Conservation (phyloP, 2,113 vertebrate genomes). For the Upupa epops region DNA sequence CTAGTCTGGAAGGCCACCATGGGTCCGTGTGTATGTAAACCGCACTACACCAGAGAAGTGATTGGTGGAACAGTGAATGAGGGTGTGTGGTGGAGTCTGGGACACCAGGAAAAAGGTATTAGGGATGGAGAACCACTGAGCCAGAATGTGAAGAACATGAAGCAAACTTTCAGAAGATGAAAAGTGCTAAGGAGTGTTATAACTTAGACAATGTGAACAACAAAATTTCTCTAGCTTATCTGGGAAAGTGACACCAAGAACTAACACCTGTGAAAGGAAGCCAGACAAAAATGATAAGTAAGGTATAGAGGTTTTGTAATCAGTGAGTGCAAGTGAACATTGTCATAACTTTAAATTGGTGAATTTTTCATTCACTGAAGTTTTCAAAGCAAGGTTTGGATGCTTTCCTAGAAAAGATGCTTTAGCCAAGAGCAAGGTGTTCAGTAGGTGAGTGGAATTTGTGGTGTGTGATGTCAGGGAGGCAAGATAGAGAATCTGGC, state of each 20-base stretch:
- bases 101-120: background rate
- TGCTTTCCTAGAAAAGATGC: conserved; percentile 9
- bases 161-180: background rate
- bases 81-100: background rate
- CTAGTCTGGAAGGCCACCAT: background rate
- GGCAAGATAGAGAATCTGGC: background rate
- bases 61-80: background rate
- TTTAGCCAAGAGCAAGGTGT: conserved; percentile 36
- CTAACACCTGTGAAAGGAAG: background rate
- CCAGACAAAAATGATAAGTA: background rate
- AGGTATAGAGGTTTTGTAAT: background rate
- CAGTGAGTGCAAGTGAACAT: background rate
- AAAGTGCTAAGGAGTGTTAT: background rate
- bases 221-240: background rate
- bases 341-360: background rate
- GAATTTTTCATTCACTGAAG: conserved; percentile 1
- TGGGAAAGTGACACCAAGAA: background rate
- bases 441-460: background rate
- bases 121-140: background rate
- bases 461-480: background rate
- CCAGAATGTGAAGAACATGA: background rate
- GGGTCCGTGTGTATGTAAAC: fast-evolving
- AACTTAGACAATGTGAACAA: background rate
- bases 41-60: background rate
- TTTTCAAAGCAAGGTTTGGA: conserved; percentile 42